phyloP scores from a whole-genome alignment of 2,113 vertebrate genomes.

The Tursiops truncatus region DNA sequence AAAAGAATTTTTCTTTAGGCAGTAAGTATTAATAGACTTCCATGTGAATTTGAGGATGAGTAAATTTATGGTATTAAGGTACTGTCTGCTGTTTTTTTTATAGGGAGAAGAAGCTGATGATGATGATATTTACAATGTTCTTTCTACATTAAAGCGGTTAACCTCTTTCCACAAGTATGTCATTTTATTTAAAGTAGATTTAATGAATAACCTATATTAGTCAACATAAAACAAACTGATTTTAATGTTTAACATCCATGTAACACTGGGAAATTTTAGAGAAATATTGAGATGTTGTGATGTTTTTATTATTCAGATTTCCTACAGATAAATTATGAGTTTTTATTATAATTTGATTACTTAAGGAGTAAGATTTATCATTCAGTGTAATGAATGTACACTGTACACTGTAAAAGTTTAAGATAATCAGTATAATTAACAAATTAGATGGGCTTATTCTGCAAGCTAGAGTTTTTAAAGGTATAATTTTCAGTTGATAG shows the following conservation, averaged over 20 bases:
- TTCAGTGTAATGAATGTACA: neutral
- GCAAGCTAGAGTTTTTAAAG: neutral
- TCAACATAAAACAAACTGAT: neutral
- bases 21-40: neutral
- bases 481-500: neutral
- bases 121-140: slow-evolving; percentile 98
- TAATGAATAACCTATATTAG: neutral
- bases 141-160: slow-evolving; percentile 96
- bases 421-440: neutral
- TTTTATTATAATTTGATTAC: slow-evolving; percentile 18
- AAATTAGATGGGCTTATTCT: neutral
- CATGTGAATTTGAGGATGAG: neutral
- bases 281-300: neutral
- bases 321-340: neutral
- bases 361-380: neutral
- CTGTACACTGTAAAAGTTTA: neutral
- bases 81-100: slow-evolving; percentile 56
- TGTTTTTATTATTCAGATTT: neutral
- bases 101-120: slow-evolving; percentile 99
- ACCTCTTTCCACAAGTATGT: slow-evolving; percentile 99
- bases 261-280: neutral
- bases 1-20: slow-evolving; percentile 23
- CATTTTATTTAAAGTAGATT: slow-evolving; percentile 51
- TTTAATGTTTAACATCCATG: neutral
- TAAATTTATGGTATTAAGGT: slow-evolving; percentile 12